These are phyloP conservation scores for Tamias sibiricus DNA, from an alignment of 2,113 vertebrate species.

Conservation along the genomic window DNA sequence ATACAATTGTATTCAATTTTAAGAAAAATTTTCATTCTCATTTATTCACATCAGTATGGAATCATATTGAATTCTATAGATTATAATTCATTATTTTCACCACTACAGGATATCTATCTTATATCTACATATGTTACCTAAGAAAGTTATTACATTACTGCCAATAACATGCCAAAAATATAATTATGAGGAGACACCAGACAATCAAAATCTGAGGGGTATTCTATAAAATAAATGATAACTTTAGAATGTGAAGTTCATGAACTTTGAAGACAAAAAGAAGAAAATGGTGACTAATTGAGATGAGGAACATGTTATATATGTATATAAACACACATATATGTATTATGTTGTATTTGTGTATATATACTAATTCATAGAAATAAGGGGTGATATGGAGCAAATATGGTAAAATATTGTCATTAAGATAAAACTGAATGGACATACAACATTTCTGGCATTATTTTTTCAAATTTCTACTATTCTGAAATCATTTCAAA, in stretches of 20 bases:
- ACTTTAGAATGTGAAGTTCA: not conserved
- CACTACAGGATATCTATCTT: not conserved
- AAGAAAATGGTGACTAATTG: not conserved
- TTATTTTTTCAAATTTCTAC: not conserved
- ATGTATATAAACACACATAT: no score
- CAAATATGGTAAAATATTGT: not conserved
- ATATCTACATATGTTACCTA: not conserved
- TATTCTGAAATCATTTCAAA: not conserved
- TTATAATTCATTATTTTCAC: not conserved
- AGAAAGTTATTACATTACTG: not conserved
- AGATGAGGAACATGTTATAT: not conserved
- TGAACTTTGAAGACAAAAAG: not conserved
- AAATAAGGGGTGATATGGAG: not conserved
- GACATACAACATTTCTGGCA: not conserved
- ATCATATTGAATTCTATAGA: not conserved
- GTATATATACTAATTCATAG: not conserved
- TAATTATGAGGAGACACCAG: not conserved
- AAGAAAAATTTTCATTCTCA: not conserved
- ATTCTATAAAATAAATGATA: not conserved
- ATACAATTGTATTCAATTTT: not conserved
- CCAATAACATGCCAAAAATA: not conserved
- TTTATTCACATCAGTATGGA: not conserved
- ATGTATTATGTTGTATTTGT: not conserved
- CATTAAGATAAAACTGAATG: not conserved
- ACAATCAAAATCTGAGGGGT: not conserved